Evolutionary conservation across 2,888 invertebrate genomes (phyloP).

Genomic region (Alviniconcha strummeri): DNA sequence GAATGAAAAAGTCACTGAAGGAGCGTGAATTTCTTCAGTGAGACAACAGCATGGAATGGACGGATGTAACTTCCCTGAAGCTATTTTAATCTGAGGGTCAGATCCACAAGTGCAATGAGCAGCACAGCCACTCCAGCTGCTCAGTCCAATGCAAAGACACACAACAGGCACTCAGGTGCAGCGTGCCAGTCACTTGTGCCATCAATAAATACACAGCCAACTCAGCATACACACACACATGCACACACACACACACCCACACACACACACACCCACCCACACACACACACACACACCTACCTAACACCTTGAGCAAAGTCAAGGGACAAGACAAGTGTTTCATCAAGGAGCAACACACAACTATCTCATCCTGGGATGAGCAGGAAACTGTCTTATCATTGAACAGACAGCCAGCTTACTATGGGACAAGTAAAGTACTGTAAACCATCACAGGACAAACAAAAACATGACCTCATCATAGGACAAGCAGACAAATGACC

Average conservation of each 20-base stretch:
- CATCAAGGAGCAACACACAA: no score
- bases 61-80: no score
- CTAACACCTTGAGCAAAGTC: no score
- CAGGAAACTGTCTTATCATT: no score
- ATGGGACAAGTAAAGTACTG: neutral
- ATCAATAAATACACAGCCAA: no score
- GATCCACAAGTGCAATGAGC: neutral
- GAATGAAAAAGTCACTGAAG: no score
- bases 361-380: no score
- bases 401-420: neutral
- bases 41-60: no score
- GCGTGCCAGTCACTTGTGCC: no score
- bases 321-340: no score
- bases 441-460: neutral
- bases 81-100: neutral
- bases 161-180: neutral
- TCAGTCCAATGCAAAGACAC: neutral
- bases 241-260: constrained; percentile 8
- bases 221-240: neutral
- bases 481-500: no score
- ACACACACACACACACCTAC: constrained; percentile 16
- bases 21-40: no score
- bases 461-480: neutral
- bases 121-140: neutral
- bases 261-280: constrained; percentile 20